Base-by-base conservation (phyloP, 2,797 vertebrate species). In the Falco berigora region DNA sequence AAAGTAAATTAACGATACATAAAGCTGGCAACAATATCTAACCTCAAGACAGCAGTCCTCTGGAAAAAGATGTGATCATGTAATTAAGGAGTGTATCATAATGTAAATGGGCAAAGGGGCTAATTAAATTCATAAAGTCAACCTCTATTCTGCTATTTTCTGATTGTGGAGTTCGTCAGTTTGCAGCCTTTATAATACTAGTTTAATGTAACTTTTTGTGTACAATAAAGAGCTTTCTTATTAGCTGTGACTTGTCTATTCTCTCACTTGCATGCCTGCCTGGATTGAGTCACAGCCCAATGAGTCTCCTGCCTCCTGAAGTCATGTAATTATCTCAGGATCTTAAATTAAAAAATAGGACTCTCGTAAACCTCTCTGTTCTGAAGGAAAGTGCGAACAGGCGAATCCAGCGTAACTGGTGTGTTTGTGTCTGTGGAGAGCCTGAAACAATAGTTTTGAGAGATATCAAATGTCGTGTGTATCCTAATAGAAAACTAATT, bases 201-300 rank as follows among this genome's bases (percentile, higher is more conserved):
- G 66, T 58, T 87, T 73, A 74, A 74, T 58, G 67, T 19, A 80
- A 75, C n/a, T 67, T 82, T 81, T 69, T 66, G 53, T 46, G 82
- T 27, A 74, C 75, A 82, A 72, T 59, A 63, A 92, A 71, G 90
- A 88, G 67, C 42, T 78, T 71, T 24, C 62, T 78, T 66, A 62
- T 81, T 78, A 88, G 75, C 90, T 82, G 52, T 32, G 87, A 24
- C 59, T 88, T 34, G 36, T 74, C 84, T 73, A 2, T 61, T 64
- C 67, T 86, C 90, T 75, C 58, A 8, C 56, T 73, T 25, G 49
- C 86, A 40, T 7, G 76, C 75, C 90, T 72, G 88, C 81, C 85
- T 40, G 56, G 74, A 49, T 9, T 90, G 91, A 96, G 86, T 91
- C 91, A 92, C 64, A 30, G 74, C 62, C 88, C 90, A 81, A 93